Conservation (phyloP, 2,888 invertebrate species). For the Cryptocephalus primarius region DNA sequence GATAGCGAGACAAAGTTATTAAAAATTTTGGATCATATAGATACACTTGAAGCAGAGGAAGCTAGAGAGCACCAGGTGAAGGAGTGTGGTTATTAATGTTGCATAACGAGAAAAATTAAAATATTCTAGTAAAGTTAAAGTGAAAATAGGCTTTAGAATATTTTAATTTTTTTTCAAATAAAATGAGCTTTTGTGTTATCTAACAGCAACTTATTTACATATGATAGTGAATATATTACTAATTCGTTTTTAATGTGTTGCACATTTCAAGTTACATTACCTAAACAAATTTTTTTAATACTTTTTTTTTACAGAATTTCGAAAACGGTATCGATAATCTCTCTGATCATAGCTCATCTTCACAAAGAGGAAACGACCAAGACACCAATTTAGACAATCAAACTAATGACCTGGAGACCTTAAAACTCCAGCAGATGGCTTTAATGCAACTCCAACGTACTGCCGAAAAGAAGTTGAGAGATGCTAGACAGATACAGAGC, state of each 20-base stretch:
- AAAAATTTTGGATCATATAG: slow-evolving; percentile 40
- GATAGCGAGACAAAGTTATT: slow-evolving; percentile 60
- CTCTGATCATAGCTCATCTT: slow-evolving; percentile 17
- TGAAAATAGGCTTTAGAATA: too few species aligned
- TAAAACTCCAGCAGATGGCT: slow-evolving; percentile 28
- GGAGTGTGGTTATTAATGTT: not conserved
- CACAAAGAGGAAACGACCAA: slow-evolving; percentile 19
- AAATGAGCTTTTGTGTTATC: too few species aligned
- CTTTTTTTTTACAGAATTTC: slow-evolving; percentile 10
- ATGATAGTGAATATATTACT: too few species aligned
- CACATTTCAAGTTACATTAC: too few species aligned
- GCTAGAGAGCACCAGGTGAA: slow-evolving; percentile 10
- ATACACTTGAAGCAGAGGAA: slow-evolving; percentile 15
- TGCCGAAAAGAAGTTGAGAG: slow-evolving; percentile 32
- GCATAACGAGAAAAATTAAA: too few species aligned
- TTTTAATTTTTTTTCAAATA: too few species aligned
- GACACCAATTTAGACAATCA: slow-evolving; percentile 26
- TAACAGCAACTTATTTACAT: too few species aligned
- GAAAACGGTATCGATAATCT: slow-evolving; percentile 22
- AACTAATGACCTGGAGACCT: slow-evolving; percentile 23
- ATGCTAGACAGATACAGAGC: slow-evolving; percentile 31
- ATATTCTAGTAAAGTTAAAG: too few species aligned
- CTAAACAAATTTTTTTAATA: not conserved
- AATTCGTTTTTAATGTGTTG: too few species aligned
- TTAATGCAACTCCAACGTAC: slow-evolving; percentile 30